Percentiles rank a stretch among this genome's conserved stretches.
Evolutionary conservation across 2,888 invertebrate genomes (phyloP).

Genomic region (Pseudococcus jackbeardsleyi): DNA sequence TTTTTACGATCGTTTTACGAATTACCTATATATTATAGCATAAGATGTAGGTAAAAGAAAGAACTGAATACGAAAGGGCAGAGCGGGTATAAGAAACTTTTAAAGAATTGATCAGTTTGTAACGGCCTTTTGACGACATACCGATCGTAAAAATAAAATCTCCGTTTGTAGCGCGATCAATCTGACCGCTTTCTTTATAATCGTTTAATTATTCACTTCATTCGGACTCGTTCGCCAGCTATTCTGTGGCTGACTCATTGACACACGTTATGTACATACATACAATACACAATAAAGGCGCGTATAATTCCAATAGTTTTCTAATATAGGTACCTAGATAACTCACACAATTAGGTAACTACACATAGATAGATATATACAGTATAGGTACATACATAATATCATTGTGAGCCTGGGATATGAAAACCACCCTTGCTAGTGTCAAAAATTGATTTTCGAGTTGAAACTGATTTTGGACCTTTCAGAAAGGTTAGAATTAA

Average conservation of each 20-base stretch:
- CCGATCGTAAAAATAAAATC: constrained; percentile 37
- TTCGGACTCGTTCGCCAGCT: constrained; percentile 11
- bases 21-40: background rate
- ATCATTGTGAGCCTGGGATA: too few species aligned
- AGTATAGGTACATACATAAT: too few species aligned
- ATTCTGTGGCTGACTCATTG: background rate
- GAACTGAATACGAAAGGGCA: background rate
- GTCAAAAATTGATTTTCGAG: too few species aligned
- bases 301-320: too few species aligned
- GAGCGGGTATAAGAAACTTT: background rate
- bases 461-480: too few species aligned
- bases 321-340: too few species aligned
- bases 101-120: background rate
- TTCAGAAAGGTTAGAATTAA: too few species aligned
- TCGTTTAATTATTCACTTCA: constrained; percentile 45
- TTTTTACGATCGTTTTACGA: constrained; percentile 49
- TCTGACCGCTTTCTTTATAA: constrained; percentile 40
- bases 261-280: background rate
- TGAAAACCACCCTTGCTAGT: too few species aligned
- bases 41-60: background rate
- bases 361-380: too few species aligned
- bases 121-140: background rate
- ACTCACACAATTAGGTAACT: too few species aligned
- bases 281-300: background rate
- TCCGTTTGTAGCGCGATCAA: constrained; percentile 8